These are phyloP conservation scores for Chymomyza fuscimana DNA, from an alignment of 2,888 invertebrate genomes.

Conservation along the genomic window DNA sequence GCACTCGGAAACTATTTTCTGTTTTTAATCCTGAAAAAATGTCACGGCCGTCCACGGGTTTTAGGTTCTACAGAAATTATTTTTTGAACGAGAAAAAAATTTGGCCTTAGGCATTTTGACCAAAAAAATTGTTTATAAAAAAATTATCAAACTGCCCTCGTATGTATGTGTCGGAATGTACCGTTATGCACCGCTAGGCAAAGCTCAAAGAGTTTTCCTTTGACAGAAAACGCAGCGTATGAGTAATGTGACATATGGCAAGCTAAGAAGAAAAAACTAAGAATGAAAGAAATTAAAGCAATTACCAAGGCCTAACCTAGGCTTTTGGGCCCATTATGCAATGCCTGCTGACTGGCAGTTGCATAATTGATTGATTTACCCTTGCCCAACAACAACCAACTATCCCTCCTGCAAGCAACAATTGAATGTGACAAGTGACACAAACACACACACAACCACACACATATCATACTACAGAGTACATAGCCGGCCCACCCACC, in stretches of 20 bases:
- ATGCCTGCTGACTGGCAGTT: slow-evolving; percentile 48
- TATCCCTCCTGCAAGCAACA: slow-evolving; percentile 41
- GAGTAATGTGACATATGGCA: slow-evolving; percentile 34
- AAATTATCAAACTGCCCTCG: too few relatives aligned
- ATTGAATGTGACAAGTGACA: slow-evolving; percentile 48
- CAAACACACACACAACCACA: slow-evolving; percentile 34
- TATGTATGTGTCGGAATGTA: slow-evolving; percentile 36
- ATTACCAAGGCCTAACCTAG: slow-evolving; percentile 25
- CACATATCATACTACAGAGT: not conserved
- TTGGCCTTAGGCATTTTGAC: too few relatives aligned
- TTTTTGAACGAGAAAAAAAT: too few relatives aligned
- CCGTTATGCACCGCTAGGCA: slow-evolving; percentile 38
- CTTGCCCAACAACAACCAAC: not conserved
- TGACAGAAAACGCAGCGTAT: slow-evolving; percentile 43
- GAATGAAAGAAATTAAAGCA: slow-evolving; percentile 29
- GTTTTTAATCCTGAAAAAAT: too few relatives aligned
- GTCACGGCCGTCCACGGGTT: too few relatives aligned
- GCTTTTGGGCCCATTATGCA: slow-evolving; percentile 31
- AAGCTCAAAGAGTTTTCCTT: slow-evolving; percentile 31
- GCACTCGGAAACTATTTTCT: too few relatives aligned
- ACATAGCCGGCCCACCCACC: too few relatives aligned
- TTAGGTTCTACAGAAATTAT: too few relatives aligned
- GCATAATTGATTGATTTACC: slow-evolving; percentile 62
- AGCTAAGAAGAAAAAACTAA: not conserved
- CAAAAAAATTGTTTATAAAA: too few relatives aligned